Conservation (phyloP, 2,888 invertebrate genomes). For the Folsomia manolachei region DNA sequence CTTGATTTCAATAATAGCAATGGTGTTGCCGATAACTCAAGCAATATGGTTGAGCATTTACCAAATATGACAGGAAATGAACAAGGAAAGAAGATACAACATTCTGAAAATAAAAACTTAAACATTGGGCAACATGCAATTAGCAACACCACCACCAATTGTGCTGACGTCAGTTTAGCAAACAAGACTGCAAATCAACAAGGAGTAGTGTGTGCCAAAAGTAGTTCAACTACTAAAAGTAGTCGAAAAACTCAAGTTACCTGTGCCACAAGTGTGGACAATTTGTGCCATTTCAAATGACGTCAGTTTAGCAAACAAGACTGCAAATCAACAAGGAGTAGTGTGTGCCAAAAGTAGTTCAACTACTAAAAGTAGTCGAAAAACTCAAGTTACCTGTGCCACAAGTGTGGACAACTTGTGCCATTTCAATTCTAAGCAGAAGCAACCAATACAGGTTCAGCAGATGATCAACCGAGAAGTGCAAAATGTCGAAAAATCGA, state of each 20-base stretch:
- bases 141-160: constrained; percentile 21
- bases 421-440: constrained; percentile 27
- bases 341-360: constrained; percentile 7
- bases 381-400: constrained; percentile 31
- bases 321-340: neutral
- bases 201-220: constrained; percentile 1
- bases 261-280: constrained; percentile 46
- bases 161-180: constrained; percentile 30
- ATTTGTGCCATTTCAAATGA: constrained; percentile 29
- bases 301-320: constrained; percentile 28
- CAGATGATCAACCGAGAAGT: neutral
- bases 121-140: neutral
- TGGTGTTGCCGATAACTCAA: constrained; percentile 20
- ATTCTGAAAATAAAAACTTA: neutral
- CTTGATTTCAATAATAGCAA: constrained; percentile 35
- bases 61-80: constrained; percentile 33
- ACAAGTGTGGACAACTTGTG: constrained; percentile 48
- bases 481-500: neutral
- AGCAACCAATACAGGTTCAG: neutral
- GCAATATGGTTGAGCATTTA: constrained; percentile 32
- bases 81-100: constrained; percentile 29
- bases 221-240: constrained; percentile 15
- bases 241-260: constrained; percentile 17
- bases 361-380: constrained; percentile 18
- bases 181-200: constrained; percentile 14